Conservation (phyloP, 2,888 invertebrate species). For the Digitonthophagus gazella region DNA sequence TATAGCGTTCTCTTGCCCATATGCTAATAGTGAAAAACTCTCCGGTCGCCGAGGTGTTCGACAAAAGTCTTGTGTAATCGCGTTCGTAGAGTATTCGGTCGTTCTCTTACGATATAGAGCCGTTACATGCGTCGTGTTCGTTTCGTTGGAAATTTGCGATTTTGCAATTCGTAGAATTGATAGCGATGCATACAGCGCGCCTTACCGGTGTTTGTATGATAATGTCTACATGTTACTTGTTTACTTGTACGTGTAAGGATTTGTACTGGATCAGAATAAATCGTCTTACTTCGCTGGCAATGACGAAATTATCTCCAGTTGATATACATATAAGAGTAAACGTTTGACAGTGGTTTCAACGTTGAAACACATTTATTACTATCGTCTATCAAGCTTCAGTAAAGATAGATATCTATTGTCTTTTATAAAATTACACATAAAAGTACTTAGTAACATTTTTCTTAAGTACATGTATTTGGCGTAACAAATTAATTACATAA, state of each 20-base stretch:
- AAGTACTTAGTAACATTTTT: background rate
- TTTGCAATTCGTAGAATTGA: background rate
- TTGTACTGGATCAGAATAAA: background rate
- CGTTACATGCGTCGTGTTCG: background rate
- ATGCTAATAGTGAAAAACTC: background rate
- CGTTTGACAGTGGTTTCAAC: no score
- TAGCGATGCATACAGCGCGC: background rate
- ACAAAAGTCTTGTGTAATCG: background rate
- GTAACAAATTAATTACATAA: background rate
- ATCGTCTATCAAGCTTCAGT: no score
- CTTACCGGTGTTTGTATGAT: background rate
- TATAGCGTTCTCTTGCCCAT: background rate
- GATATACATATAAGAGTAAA: no score
- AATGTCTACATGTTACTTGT: background rate
- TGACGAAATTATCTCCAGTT: background rate
- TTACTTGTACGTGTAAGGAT: background rate
- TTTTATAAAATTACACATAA: no score
- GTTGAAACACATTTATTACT: background rate
- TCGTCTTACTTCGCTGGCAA: background rate
- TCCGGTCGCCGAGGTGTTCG: background rate
- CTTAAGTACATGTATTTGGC: background rate
- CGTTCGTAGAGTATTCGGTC: background rate
- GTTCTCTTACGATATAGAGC: background rate
- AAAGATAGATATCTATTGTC: no score
- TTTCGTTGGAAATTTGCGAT: background rate